Conservation (phyloP, 2,888 invertebrate genomes). For the Pristionchus japonicus region DNA sequence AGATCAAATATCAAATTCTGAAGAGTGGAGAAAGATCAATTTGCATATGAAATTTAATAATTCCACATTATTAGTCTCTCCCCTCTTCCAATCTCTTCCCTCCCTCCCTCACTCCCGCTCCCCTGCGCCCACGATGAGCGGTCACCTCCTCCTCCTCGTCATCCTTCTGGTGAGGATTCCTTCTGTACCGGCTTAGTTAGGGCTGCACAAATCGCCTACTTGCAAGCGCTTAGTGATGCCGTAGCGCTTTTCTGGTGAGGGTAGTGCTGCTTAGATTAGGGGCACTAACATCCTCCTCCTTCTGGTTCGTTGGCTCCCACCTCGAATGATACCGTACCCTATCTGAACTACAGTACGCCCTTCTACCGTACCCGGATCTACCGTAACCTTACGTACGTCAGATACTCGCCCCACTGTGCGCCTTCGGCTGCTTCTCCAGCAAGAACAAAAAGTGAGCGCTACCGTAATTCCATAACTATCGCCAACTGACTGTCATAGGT, state of each 20-base stretch:
- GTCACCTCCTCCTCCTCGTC: not conserved
- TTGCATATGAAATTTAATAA: too few species aligned
- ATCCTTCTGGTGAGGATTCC: not conserved
- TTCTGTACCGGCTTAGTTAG: too few species aligned
- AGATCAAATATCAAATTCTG: too few species aligned
- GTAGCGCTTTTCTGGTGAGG: too few species aligned
- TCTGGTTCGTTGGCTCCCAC: too few species aligned
- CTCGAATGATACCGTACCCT: not conserved
- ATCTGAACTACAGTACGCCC: not conserved
- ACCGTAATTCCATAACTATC: not conserved
- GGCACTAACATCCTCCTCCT: too few species aligned
- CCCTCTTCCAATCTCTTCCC: not conserved
- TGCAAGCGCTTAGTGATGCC: too few species aligned
- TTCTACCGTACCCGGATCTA: not conserved
- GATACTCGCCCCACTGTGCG: not conserved
- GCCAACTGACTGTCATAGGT: too few species aligned
- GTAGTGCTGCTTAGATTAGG: too few species aligned
- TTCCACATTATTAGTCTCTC: too few species aligned
- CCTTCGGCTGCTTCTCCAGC: not conserved
- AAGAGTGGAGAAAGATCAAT: too few species aligned
- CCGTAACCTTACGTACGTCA: not conserved
- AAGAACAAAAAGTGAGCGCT: not conserved
- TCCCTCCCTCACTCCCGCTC: not conserved
- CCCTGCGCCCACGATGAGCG: constrained; percentile 1
- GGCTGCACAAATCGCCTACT: too few species aligned